Evolutionary conservation across 2,797 vertebrate genomes (phyloP).

Genomic region (Lepilemur ruficaudatus): DNA sequence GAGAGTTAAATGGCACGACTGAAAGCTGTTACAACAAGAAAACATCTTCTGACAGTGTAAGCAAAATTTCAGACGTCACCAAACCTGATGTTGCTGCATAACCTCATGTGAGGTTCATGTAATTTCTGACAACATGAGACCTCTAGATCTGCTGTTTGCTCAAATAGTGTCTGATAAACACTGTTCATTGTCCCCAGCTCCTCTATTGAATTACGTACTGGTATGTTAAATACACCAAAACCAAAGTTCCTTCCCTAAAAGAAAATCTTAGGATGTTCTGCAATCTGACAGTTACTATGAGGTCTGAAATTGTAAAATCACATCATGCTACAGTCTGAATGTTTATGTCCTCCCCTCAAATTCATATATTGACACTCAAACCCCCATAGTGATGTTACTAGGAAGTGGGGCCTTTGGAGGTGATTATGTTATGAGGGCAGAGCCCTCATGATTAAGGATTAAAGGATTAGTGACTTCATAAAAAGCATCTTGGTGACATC

Average conservation of each 20-base stretch:
- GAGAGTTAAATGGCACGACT: constrained; percentile 49
- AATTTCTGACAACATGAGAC: background rate
- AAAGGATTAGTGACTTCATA: background rate
- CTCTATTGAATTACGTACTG: background rate
- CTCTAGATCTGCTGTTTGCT: background rate
- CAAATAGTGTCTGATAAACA: background rate
- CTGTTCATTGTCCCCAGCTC: background rate
- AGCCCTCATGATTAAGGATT: background rate
- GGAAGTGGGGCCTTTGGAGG: background rate
- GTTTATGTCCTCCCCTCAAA: background rate
- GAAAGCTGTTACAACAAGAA: constrained; percentile 45
- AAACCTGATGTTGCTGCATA: background rate
- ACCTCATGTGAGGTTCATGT: background rate
- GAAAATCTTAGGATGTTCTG: background rate
- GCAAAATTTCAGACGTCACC: background rate
- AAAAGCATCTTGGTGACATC: background rate
- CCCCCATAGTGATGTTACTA: background rate
- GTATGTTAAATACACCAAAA: background rate
- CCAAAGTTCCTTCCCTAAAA: background rate
- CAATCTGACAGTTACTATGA: background rate
- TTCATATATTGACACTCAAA: background rate
- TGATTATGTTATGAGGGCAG: background rate
- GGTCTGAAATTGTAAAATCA: background rate
- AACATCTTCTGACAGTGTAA: background rate
- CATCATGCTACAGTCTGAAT: background rate